Evolutionary conservation across 2,888 invertebrate genomes (phyloP), one percentile per base, ranked within the genome.

Genomic region (Lepidochrysops patricia): DNA sequence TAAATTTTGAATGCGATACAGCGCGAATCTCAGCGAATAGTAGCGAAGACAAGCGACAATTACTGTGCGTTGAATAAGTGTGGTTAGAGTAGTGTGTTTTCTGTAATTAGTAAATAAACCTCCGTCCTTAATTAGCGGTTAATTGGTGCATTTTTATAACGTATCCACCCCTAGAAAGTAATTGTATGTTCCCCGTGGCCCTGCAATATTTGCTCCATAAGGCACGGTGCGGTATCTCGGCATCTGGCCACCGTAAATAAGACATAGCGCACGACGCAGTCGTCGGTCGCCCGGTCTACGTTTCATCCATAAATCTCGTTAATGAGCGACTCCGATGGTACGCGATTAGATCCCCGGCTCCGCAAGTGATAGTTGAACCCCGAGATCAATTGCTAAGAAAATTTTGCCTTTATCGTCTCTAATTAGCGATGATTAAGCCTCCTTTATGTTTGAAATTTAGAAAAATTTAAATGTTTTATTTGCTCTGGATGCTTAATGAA

Each of bases 251-350:
- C 77, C 79, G 82, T 84, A 84, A 86, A 86, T 84, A 84, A 84
- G 79, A 77, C 74, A 75, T 77, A 73, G 72, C 67, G 72, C 72
- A 72, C 73, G 79, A 76, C 80, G 78, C 73, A 77, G 79, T 79
- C 79, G 78, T 77, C 76, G 79, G 78, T 77, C 76, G 74, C 73
- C 72, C 75, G 80, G 81, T 82, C 82, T 79, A 75, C 73, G 79
- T 81, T 78, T 76, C 75, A 77, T 76, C 80, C 80, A 86, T 88
- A 88, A 85, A 88, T 88, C 85, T 83, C 75, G 78, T 85, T 87
- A 88, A 88, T 88, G 88, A 88, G 86, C 77, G 77, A 80, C 77
- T 74, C 73, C 75, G 85, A 86, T 84, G 79, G 77, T 73, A 66
- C 71, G 62, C 79, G 85, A 88, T 88, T 85, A 81, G 82, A 85